Evolutionary conservation across 2,888 invertebrate species (phyloP).

Genomic region (Sarcophaga rosellei): DNA sequence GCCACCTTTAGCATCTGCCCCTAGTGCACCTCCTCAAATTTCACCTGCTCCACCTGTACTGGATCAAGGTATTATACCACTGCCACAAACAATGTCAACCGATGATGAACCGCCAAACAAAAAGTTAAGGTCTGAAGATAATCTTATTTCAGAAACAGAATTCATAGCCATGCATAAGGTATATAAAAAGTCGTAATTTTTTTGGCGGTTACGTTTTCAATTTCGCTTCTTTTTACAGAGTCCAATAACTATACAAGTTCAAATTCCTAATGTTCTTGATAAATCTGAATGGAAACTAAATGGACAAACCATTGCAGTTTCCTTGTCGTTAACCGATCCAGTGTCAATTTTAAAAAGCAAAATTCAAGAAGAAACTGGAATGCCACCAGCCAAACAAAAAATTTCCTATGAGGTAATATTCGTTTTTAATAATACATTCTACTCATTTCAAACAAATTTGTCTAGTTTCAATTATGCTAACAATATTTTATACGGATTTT

Average conservation of each 20-base stretch:
- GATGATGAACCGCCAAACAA: conserved; percentile 95
- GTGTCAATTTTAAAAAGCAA: conserved; percentile 94
- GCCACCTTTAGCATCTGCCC: conserved; percentile 75
- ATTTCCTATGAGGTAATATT: conserved; percentile 91
- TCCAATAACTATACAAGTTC: conserved; percentile 91
- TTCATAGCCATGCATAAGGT: conserved; percentile 87
- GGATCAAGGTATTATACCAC: conserved; percentile 82
- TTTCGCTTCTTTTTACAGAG: conserved; percentile 81
- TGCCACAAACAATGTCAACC: conserved; percentile 77
- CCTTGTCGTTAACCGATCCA: conserved; percentile 88
- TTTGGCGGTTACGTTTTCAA: not conserved
- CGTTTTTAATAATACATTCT: not conserved
- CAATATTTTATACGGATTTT: no score
- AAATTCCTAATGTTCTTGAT: conserved; percentile 91
- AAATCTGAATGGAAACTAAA: conserved; percentile 97
- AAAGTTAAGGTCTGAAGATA: conserved; percentile 95
- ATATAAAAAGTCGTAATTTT: not conserved
- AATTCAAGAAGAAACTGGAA: conserved; percentile 91
- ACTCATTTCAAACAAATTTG: no score
- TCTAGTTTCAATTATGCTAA: no score
- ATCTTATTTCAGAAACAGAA: conserved; percentile 93
- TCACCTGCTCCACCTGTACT: conserved; percentile 82
- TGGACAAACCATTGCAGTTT: conserved; percentile 92
- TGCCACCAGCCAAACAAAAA: conserved; percentile 99
- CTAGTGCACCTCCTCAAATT: conserved; percentile 76